Percentiles rank a stretch among this genome's conserved stretches.
Evolutionary conservation across 2,797 vertebrate genomes (phyloP).

Genomic region (Myioborus miniatus): DNA sequence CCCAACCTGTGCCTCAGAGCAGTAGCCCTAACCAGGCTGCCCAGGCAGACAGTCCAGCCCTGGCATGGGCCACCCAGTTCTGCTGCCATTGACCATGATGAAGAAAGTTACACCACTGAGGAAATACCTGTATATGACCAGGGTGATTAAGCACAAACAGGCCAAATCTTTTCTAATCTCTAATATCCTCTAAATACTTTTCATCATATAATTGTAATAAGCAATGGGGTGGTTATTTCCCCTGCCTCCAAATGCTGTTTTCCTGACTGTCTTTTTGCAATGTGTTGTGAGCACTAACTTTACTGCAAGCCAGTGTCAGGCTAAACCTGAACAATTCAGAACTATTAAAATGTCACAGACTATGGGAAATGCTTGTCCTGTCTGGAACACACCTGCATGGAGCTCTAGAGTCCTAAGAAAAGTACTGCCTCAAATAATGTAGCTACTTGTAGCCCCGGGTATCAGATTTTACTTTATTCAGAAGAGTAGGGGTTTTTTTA

Average conservation of each 20-base stretch:
- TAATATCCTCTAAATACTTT: background rate
- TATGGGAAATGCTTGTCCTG: background rate
- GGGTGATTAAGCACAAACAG: background rate
- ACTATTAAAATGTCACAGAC: fast-evolving
- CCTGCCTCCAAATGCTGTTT: background rate
- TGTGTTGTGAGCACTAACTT: background rate
- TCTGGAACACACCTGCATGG: background rate
- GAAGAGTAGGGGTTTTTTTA: background rate
- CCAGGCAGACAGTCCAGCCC: background rate
- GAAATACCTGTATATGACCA: background rate
- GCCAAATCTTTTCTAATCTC: background rate
- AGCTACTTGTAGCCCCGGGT: background rate
- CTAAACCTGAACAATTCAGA: background rate
- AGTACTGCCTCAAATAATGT: background rate
- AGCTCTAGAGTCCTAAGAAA: background rate
- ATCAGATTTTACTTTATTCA: background rate
- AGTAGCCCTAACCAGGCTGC: background rate
- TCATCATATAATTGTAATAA: fast-evolving
- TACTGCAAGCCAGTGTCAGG: background rate
- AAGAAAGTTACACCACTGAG: background rate
- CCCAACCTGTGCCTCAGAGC: background rate
- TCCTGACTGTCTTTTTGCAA: background rate
- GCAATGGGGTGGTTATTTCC: background rate
- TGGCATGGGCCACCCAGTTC: background rate
- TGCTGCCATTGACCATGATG: background rate